Conservation (phyloP, 1,140 invertebrate genomes). For the Cryptotermes secundus region DNA sequence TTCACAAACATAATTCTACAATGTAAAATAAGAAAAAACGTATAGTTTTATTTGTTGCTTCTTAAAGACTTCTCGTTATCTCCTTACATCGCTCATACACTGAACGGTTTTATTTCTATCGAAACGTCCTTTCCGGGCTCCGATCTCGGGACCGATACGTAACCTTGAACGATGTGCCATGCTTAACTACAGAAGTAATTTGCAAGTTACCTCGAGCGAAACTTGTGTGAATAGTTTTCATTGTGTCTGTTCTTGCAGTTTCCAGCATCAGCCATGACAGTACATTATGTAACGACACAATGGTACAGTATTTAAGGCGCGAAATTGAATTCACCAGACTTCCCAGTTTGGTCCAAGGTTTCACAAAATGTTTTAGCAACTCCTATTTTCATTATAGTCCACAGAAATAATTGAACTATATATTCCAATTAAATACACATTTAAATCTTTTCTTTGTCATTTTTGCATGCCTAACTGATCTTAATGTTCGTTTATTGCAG, state of each 20-base stretch:
- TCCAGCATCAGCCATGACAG: not conserved
- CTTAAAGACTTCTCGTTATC: too few species aligned
- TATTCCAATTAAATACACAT: too few species aligned
- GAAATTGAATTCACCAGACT: not conserved
- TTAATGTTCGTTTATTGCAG: too few species aligned
- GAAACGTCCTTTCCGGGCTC: not conserved
- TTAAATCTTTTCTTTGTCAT: too few species aligned
- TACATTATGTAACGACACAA: not conserved
- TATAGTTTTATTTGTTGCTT: too few species aligned
- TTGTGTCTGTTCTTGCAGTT: not conserved
- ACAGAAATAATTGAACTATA: too few species aligned
- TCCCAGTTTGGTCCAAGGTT: not conserved
- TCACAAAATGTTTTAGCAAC: too few species aligned
- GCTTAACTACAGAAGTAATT: not conserved
- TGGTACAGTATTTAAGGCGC: not conserved
- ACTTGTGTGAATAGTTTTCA: not conserved
- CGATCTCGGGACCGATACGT: not conserved
- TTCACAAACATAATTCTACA: too few species aligned
- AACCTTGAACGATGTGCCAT: not conserved
- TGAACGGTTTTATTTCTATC: not conserved
- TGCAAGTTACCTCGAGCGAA: slow-evolving; percentile 9
- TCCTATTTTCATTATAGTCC: too few species aligned
- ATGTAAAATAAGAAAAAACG: too few species aligned
- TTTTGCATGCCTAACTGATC: too few species aligned
- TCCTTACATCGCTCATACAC: too few species aligned